phyloP scores from a whole-genome alignment of 2,888 invertebrate species.

The Zonitis immaculata region DNA sequence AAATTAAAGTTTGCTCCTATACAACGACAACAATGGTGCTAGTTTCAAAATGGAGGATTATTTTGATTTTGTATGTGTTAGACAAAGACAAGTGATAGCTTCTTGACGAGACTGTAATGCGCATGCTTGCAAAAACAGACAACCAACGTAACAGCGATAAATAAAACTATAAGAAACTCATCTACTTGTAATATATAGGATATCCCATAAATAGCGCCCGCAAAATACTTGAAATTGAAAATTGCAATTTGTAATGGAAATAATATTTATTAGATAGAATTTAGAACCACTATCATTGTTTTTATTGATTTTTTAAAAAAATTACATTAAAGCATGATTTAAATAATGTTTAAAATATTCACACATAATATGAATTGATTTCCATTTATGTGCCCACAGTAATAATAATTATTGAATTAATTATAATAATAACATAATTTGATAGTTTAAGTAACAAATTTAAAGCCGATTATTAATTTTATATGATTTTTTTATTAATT shows the following conservation, averaged over 20 bases:
- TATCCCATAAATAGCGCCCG: too few species aligned
- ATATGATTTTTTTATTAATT: too few species aligned
- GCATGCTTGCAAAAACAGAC: neutral
- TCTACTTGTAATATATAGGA: too few species aligned
- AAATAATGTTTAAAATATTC: constrained; percentile 29
- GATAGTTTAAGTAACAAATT: neutral
- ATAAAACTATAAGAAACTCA: neutral
- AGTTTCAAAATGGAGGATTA: constrained; percentile 12
- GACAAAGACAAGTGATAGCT: neutral
- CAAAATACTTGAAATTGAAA: too few species aligned
- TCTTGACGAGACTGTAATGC: neutral
- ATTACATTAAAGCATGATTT: constrained; percentile 41
- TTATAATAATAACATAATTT: neutral
- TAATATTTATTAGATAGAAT: too few species aligned
- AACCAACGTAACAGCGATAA: neutral
- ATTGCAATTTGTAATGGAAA: too few species aligned
- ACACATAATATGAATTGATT: constrained; percentile 22
- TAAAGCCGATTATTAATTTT: too few species aligned
- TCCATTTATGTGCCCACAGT: neutral
- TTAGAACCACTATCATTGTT: constrained; percentile 36
- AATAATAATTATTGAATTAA: neutral
- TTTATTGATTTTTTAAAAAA: constrained; percentile 41
- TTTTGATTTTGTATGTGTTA: neutral
- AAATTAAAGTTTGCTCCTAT: neutral
- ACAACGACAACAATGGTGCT: neutral